Evolutionary conservation across 2,113 vertebrate species (phyloP), one percentile per base, ranked within the genome.

Genomic region (Cavia aperea): DNA sequence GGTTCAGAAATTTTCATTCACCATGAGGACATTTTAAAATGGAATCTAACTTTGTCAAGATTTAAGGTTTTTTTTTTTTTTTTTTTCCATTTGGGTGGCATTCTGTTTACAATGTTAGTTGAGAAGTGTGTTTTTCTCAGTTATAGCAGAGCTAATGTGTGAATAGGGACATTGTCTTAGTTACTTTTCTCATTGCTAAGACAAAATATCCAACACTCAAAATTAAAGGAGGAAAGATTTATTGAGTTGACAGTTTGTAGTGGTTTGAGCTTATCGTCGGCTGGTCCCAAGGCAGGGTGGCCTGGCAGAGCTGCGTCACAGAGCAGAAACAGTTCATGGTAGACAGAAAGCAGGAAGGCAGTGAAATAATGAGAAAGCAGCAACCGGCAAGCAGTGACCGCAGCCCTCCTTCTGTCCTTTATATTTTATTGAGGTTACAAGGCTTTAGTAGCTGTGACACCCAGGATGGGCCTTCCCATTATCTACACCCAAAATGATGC

Each of bases 51-150:
- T 21, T 72, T 62, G 14, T 88, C 14, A 46, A 83, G 24, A 51
- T 88, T 95, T 68, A 49, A 21, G 39, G 82, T 96, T 66, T 88
- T 94, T 21, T 81, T 36, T 49, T 87, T 96, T 66, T 88, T 94
- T 21, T 81, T 36, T 49, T 87, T 95, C 49, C 89, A 49, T 62
- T 96, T 84, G 91, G 15, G 6, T 43, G 51, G 83, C n/a, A 91
- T 94, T 73, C 85, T 93, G 86, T 31, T 81, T 94, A 89, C 86
- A 90, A 46, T 73, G 26, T 77, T 72, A 62, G 65, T 33, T 90
- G 56, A 85, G 11, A 68, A 66, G 43, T 43, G 63, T 60, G 5
- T 81, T 90, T 83, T 75, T 91, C 7, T 94, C 88, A 92, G 56
- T 60, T 56, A 81, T 72, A 87, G 60, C 33, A 93, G 56, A 84